These are phyloP conservation scores for Dynastes hyllus DNA, from an alignment of 2,888 invertebrate genomes.

Conservation along the genomic window DNA sequence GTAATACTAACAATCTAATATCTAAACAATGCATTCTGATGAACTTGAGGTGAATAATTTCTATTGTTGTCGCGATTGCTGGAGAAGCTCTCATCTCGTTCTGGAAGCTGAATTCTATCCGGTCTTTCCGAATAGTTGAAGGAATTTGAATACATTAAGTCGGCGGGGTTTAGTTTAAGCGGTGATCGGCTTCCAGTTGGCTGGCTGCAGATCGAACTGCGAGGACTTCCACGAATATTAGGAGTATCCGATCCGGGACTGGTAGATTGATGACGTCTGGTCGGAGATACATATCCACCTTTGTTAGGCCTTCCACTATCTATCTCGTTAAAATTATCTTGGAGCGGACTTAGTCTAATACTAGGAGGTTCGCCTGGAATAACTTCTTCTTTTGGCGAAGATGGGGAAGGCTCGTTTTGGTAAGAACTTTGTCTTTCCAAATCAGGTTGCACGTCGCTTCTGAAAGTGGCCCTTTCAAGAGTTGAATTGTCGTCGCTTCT, in stretches of 20 bases:
- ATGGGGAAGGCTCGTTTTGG: background rate
- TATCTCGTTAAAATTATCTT: background rate
- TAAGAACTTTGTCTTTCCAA: conserved; percentile 24
- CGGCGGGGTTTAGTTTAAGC: conserved; percentile 37
- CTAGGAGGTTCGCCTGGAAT: background rate
- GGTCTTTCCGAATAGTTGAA: conserved; percentile 44
- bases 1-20: conserved; percentile 21
- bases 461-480: background rate
- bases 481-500: background rate
- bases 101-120: conserved; percentile 10
- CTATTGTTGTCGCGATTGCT: conserved; percentile 25
- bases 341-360: background rate
- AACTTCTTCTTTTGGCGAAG: conserved; percentile 4
- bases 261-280: conserved; percentile 16
- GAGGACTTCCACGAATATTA: conserved; percentile 32
- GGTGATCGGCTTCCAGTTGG: conserved; percentile 11
- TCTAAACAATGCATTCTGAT: conserved; percentile 36
- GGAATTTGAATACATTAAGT: conserved; percentile 46
- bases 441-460: conserved; percentile 1
- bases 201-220: conserved; percentile 26
- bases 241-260: conserved; percentile 39
- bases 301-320: background rate
- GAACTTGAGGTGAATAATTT: conserved; percentile 27
- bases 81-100: conserved; percentile 39
- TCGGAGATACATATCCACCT: background rate